Percentiles rank a stretch among this genome's conserved stretches.
phyloP scores from a whole-genome alignment of 1,140 invertebrate genomes.

The Ectropis grisescens region DNA sequence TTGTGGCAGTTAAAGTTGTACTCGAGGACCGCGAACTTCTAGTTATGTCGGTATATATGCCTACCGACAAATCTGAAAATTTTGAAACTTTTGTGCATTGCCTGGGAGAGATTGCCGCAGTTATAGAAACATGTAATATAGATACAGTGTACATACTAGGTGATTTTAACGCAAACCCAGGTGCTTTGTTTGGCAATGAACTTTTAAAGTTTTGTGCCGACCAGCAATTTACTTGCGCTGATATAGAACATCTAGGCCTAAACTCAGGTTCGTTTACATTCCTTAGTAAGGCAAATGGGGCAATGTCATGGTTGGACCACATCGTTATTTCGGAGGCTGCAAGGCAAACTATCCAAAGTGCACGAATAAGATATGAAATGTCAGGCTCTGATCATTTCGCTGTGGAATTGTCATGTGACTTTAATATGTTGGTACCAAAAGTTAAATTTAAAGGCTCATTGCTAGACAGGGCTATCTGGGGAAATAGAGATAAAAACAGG shows the following conservation, averaged over 20 bases:
- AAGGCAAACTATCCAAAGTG: background rate
- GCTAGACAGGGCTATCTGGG: too few relatives aligned
- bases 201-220: constrained; percentile 1
- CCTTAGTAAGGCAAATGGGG: constrained; percentile 9
- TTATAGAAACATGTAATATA: constrained; percentile 1
- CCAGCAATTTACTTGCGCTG: constrained; percentile 1
- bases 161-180: constrained; percentile 4
- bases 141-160: constrained; percentile 4
- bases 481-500: too few relatives aligned
- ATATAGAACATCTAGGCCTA: constrained; percentile 3
- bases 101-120: background rate
- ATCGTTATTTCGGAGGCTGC: constrained; percentile 6
- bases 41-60: constrained; percentile 5
- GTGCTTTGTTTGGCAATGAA: constrained; percentile 8
- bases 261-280: constrained; percentile 5
- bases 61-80: background rate
- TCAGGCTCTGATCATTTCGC: constrained; percentile 13
- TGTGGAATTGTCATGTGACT: constrained; percentile 8
- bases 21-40: constrained; percentile 1
- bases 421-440: background rate
- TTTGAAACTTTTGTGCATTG: constrained; percentile 5
- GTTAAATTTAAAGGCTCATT: too few relatives aligned
- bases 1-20: background rate
- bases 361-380: constrained; percentile 4
- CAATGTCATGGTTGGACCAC: constrained; percentile 11